These are phyloP conservation scores for Oreochromis grahami DNA, from an alignment of 2,797 vertebrate species.

Conservation along the genomic window DNA sequence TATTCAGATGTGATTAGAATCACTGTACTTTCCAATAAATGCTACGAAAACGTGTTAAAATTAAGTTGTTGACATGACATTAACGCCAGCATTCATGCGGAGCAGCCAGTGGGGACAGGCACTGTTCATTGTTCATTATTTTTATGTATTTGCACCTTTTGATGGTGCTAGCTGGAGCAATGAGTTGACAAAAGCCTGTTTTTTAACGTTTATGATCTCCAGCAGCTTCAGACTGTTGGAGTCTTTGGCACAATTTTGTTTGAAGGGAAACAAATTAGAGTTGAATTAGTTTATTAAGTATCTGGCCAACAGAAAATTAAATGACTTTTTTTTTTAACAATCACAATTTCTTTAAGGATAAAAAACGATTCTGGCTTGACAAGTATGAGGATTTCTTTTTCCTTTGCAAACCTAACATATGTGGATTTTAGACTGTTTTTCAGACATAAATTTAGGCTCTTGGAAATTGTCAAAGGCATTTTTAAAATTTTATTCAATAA, in stretches of 20 bases:
- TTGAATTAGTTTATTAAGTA: neutral
- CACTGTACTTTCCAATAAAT: neutral
- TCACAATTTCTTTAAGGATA: neutral
- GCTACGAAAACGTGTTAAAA: neutral
- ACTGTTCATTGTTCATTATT: neutral
- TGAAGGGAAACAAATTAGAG: neutral
- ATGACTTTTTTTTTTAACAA: neutral
- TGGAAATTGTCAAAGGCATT: neutral
- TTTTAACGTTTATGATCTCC: neutral
- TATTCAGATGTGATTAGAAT: conserved; percentile 29
- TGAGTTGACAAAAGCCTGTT: neutral
- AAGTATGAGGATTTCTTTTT: neutral
- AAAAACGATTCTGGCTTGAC: neutral
- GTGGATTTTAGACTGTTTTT: neutral
- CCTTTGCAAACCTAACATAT: neutral
- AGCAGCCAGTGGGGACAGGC: neutral
- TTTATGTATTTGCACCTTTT: neutral
- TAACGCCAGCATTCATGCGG: neutral
- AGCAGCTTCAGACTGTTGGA: neutral
- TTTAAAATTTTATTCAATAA: rapidly evolving
- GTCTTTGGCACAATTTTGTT: neutral
- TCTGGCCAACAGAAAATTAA: neutral
- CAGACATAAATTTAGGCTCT: neutral
- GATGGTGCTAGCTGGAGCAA: neutral
- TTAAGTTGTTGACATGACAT: neutral